These are phyloP conservation scores for Branchellion lobata DNA, from an alignment of 2,888 invertebrate genomes.

Conservation along the genomic window DNA sequence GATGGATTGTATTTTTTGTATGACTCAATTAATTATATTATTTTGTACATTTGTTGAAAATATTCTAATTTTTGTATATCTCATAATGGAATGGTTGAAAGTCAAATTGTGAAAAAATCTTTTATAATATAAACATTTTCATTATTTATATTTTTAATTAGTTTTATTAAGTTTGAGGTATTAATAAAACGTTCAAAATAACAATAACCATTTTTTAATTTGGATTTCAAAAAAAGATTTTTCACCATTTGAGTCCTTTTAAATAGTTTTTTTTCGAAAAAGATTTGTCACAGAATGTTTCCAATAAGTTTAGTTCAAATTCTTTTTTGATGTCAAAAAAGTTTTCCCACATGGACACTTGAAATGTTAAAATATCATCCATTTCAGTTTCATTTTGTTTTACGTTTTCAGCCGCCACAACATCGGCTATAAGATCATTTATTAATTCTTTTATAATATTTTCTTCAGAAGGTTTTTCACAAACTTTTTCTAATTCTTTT, in stretches of 20 bases:
- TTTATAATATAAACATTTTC: too few relatives aligned
- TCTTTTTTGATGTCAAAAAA: neutral
- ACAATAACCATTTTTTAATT: too few relatives aligned
- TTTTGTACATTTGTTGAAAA: neutral
- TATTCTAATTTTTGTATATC: neutral
- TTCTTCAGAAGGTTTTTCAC: too few relatives aligned
- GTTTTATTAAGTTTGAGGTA: too few relatives aligned
- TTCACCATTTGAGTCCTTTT: conserved; percentile 39
- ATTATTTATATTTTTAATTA: too few relatives aligned
- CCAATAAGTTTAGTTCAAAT: neutral
- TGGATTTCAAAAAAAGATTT: neutral
- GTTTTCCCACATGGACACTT: neutral
- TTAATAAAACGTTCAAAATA: too few relatives aligned
- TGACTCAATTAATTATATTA: neutral
- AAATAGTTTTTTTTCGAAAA: conserved; percentile 19
- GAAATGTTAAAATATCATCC: too few relatives aligned
- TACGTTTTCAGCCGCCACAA: neutral
- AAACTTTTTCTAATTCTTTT: too few relatives aligned
- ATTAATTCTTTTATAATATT: conserved; percentile 11
- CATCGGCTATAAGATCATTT: neutral
- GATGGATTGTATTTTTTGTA: too few relatives aligned
- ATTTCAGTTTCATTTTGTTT: neutral
- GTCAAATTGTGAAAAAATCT: too few relatives aligned
- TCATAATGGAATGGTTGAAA: too few relatives aligned
- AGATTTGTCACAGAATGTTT: neutral